A percentile compares a stretch with the other conserved stretches of the same genome.
These are phyloP conservation scores for Aporophyla lueneburgensis DNA, from an alignment of 2,888 invertebrate species.

Conservation along the genomic window DNA sequence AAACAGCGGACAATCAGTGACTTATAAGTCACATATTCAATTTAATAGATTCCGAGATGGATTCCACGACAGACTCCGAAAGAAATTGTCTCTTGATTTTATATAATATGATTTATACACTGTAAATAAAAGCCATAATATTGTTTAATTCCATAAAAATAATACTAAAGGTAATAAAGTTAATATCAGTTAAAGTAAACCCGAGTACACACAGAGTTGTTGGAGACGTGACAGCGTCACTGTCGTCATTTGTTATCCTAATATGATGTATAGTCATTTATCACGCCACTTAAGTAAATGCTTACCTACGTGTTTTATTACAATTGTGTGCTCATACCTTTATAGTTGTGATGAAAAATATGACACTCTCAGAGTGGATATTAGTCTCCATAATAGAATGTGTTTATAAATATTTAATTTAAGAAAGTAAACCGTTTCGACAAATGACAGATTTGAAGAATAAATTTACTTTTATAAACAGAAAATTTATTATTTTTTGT, in stretches of 20 bases:
- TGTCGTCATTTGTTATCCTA: slow-evolving; percentile 50
- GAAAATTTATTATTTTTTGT: neutral
- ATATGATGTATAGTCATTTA: slow-evolving; percentile 54
- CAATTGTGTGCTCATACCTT: slow-evolving; percentile 30
- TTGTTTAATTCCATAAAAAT: neutral
- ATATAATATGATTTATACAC: neutral
- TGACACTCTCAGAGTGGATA: neutral
- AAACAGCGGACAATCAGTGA: neutral
- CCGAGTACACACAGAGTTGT: slow-evolving; percentile 30
- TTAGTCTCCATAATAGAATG: slow-evolving; percentile 6
- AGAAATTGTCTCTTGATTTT: no score
- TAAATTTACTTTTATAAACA: neutral
- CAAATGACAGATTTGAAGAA: neutral
- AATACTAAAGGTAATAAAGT: neutral
- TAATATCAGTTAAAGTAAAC: slow-evolving; percentile 30
- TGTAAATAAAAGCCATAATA: neutral
- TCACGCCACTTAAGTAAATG: slow-evolving; percentile 49
- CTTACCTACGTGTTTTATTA: slow-evolving; percentile 27
- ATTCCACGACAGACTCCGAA: neutral
- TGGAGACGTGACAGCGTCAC: slow-evolving; percentile 31
- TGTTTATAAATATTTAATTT: slow-evolving; percentile 11
- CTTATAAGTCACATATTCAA: neutral
- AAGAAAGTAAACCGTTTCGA: neutral
- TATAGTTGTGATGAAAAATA: slow-evolving; percentile 23
- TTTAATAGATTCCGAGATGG: neutral